Percentiles rank a stretch among this genome's conserved stretches.
Evolutionary conservation across 2,113 vertebrate species (phyloP).

Genomic region (Budorcas taxicolor): DNA sequence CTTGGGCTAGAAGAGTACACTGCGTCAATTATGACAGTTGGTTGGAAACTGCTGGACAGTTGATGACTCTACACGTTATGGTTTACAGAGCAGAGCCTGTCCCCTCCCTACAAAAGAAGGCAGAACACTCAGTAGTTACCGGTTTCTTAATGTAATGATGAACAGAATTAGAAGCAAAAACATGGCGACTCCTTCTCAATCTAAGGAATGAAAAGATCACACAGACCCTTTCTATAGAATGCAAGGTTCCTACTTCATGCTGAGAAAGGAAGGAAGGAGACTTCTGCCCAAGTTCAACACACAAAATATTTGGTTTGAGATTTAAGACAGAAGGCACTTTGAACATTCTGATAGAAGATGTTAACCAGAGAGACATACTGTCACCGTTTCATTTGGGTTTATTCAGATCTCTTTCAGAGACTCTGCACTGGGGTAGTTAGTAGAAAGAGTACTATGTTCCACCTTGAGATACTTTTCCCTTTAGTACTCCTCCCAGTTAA

Average conservation of each 20-base stretch:
- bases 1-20: conserved; percentile 65
- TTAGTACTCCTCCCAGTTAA: conserved; percentile 27
- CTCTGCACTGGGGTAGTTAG: conserved; percentile 49
- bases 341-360: conserved; percentile 76
- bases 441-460: conserved; percentile 69
- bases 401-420: conserved; percentile 56
- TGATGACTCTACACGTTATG: conserved; percentile 44
- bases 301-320: conserved; percentile 82
- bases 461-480: conserved; percentile 16
- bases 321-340: conserved; percentile 87
- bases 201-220: conserved; percentile 63
- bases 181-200: conserved; percentile 68
- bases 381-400: conserved; percentile 63
- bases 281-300: conserved; percentile 81
- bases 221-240: conserved; percentile 54
- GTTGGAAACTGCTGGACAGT: neutral
- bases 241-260: conserved; percentile 54
- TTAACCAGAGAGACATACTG: conserved; percentile 63
- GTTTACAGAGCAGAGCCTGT: conserved; percentile 52
- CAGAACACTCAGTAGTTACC: neutral
- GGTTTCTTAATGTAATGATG: neutral
- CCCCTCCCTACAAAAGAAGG: conserved; percentile 37
- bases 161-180: conserved; percentile 53
- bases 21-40: conserved; percentile 32
- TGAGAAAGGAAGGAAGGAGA: conserved; percentile 71